Base-by-base conservation (phyloP, 2,113 vertebrate species). In the Tylochromis polylepis region DNA sequence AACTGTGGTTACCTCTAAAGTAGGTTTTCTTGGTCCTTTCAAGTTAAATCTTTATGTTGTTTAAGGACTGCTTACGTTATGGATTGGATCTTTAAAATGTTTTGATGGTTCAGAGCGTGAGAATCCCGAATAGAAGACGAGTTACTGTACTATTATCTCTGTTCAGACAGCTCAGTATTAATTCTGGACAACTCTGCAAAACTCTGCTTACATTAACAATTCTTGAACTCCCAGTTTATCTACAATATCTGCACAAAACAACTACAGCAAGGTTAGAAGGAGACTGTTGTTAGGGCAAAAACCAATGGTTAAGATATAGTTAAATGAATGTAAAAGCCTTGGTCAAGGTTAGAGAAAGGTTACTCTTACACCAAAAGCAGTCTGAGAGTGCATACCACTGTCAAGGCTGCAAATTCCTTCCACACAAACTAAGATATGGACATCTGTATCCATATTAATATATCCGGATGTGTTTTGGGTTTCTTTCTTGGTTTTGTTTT, bases 391-490 rank as follows among this genome's bases (percentile, higher is more conserved):
- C 59, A 62, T 62, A 62, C 59, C 59, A 36, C 1, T 36, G 59
- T 36, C 31, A 62, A 62, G 59, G 59, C 31, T 62, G 31, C 31
- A 36, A 62, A 62, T 62, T 62, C 31, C 59, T 20, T 62, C 31
- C 31, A 62, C 59, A 62, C 59, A 62, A 62, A 62, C 59, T 65
- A 36, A 65, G 60, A 65, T 65, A 65, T 38, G 20, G 20, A 65
- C 31, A 38, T 65, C 18, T 12, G 34, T n/a, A 65, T 38, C 18
- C 11, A 65, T 38, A 65, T 65, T 8, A 38, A 38, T 65, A 65
- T 38, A 65, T 38, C 60, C 12, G 60, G 2, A 65, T 65, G 60
- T 62, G 59, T 20, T 34, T 3, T 29, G 8, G n/a, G 1, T 1
- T 2, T 34, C 16, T 11, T n/a, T 55, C 7, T 58, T 58, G 57